Evolutionary conservation across 2,113 vertebrate species (phyloP), one percentile per base, ranked within the genome.

Genomic region (Gymnorhina tibicen): DNA sequence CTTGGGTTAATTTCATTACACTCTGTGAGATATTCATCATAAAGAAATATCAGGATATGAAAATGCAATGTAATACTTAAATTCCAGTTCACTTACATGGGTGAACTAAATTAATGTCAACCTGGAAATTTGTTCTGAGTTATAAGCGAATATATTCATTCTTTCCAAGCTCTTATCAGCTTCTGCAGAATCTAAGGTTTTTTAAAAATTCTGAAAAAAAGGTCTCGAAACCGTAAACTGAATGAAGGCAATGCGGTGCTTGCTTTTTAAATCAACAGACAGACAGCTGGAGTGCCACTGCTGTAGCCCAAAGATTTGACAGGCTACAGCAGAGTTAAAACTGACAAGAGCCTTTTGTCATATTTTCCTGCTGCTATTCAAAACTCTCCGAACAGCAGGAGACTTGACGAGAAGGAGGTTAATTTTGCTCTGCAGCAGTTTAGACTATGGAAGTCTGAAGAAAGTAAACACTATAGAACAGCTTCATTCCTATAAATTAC

Each of bases 301-400:
- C 83, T 90, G 72, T 91, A 96, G 91, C 92, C 68, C 39, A 89
- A 77, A 88, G 92, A 95, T 92, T 93, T 96, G 96, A 97, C 94
- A 95, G 91, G 68, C 68, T 95, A 77, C 76, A 88, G 91, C 86
- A 84, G 92, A 95, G 91, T 91, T 93, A 94, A 94, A 95, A 96
- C 72, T 91, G 95, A 95, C 75, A 93, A 95, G 67, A 80, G 72
- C 42, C 91, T 96, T 96, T 95, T 93, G 89, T 97, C 94, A 93
- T 92, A 91, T 95, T 93, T 95, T 89, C 94, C 92, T 97, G 94
- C 94, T 95, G 95, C 86, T 96, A 76, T 86, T 96, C 94, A 93
- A 84, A 95, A 93, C 70, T 75, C 92, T 92, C 76, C 70, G 39
- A 93, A 83, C 91, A 63, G 92, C 82, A 84, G 91, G 82, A 86